Conservation (phyloP, 2,113 vertebrate genomes). For the Colossoma macropomum region DNA sequence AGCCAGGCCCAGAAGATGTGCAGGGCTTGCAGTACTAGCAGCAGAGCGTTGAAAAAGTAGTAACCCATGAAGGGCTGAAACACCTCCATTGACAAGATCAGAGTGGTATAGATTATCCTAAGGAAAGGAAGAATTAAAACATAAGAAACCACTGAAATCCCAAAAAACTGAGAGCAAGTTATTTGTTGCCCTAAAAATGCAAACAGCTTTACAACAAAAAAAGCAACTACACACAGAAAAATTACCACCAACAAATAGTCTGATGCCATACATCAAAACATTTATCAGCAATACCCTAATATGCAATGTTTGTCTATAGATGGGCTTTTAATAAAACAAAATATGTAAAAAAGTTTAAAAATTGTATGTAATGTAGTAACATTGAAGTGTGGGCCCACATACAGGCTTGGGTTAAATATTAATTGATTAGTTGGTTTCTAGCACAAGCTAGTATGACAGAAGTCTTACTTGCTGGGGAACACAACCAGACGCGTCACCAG, state of each 20-base stretch:
- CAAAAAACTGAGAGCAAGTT: not conserved
- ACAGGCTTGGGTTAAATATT: not conserved
- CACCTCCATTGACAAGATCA: slow-evolving; percentile 83
- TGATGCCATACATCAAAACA: too few species aligned
- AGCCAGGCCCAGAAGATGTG: slow-evolving; percentile 92
- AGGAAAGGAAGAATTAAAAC: not conserved
- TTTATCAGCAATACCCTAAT: too few species aligned
- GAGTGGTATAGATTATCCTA: slow-evolving; percentile 84
- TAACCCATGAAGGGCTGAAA: slow-evolving; percentile 86
- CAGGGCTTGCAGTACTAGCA: slow-evolving; percentile 84
- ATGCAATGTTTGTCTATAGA: too few species aligned
- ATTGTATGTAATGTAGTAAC: too few species aligned
- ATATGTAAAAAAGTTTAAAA: too few species aligned
- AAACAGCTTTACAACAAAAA: not conserved
- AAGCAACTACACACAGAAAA: not conserved
- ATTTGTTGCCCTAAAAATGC: not conserved
- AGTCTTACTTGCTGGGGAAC: slow-evolving; percentile 86
- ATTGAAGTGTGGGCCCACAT: not conserved
- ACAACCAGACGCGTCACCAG: slow-evolving; percentile 82
- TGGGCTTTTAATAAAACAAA: too few species aligned
- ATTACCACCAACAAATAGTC: not conserved
- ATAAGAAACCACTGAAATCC: not conserved
- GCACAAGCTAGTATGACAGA: not conserved
- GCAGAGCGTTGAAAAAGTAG: slow-evolving; percentile 87
- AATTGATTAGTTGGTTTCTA: not conserved